Conservation (phyloP, 2,113 vertebrate species). For the Saimiri boliviensis region DNA sequence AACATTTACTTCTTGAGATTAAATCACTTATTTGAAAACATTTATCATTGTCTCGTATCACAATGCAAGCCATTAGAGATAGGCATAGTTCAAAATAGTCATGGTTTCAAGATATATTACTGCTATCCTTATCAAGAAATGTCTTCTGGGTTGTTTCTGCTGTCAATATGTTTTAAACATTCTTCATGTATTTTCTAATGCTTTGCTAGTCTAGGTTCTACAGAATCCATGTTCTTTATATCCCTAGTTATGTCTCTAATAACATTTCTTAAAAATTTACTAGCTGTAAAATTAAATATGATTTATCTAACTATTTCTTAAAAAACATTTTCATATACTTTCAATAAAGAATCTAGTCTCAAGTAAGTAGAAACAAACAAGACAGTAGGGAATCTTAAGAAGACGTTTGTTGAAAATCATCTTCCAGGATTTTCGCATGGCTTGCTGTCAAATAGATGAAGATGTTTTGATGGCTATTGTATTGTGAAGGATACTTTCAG, state of each 20-base stretch:
- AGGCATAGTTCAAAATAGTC: neutral
- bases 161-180: neutral
- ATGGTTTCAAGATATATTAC: neutral
- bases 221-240: neutral
- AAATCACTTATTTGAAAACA: neutral
- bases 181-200: neutral
- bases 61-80: neutral
- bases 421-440: neutral
- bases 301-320: neutral
- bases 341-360: neutral
- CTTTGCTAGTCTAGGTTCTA: neutral
- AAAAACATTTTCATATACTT: neutral
- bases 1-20: neutral
- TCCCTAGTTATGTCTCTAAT: neutral
- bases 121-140: neutral
- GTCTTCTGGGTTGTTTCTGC: neutral
- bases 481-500: neutral
- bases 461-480: neutral
- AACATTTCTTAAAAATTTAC: neutral
- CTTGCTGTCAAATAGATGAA: neutral
- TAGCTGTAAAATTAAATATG: slow-evolving; percentile 11
- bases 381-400: neutral
- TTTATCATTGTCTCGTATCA: neutral
- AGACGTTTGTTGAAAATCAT: slow-evolving; percentile 1
- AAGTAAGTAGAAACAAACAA: slow-evolving; percentile 7